Conservation (phyloP, 92 coral and sea anemone genomes). For the Epizoanthus stellaris region DNA sequence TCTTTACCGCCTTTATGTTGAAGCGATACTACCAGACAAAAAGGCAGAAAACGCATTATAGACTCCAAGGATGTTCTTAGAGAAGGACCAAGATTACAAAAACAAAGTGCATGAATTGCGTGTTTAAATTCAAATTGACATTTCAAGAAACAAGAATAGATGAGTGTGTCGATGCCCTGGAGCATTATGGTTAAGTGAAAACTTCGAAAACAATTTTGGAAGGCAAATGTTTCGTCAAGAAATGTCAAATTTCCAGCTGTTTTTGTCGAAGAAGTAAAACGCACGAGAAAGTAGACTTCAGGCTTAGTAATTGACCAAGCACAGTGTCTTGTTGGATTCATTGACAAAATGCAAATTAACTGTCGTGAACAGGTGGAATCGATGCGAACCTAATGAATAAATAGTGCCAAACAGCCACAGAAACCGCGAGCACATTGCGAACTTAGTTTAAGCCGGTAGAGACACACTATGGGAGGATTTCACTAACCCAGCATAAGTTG, state of each 20-base stretch:
- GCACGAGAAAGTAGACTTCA: not conserved
- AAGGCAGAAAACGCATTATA: not conserved
- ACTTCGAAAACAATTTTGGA: not conserved
- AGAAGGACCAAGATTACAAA: not conserved
- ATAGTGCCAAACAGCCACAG: conserved; percentile 21
- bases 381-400: conserved; percentile 17
- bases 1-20: not conserved
- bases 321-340: not conserved
- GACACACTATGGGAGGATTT: not conserved
- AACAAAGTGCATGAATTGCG: not conserved
- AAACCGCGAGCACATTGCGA: conserved; percentile 41
- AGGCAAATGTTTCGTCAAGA: not conserved
- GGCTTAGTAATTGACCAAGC: conserved; percentile 20
- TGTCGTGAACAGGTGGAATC: conserved; percentile 29
- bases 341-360: conserved; percentile 49
- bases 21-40: conserved; percentile 2
- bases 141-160: not conserved
- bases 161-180: not conserved
- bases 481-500: not conserved
- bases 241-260: conserved; percentile 35
- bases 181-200: not conserved
- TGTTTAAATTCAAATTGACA: conserved; percentile 31
- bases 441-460: conserved; percentile 19
- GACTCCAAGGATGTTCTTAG: not conserved
- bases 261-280: not conserved